phyloP scores from a whole-genome alignment of 2,797 vertebrate species.

The Hafferia zeledoni region DNA sequence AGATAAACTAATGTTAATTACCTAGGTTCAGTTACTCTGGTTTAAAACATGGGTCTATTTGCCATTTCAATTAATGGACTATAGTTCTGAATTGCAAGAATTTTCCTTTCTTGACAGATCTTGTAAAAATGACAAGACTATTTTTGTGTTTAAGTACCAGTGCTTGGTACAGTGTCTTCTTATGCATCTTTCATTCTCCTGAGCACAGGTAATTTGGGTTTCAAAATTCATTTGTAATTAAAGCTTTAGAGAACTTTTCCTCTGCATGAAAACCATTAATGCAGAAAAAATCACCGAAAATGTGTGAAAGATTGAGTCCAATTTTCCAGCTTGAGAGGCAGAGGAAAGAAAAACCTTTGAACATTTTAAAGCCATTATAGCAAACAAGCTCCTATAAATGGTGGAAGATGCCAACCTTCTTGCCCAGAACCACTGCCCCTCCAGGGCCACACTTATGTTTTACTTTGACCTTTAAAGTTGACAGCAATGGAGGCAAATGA shows the following conservation, averaged over 20 bases:
- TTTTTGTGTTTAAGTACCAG: background rate
- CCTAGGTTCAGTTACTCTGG: background rate
- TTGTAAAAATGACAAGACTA: background rate
- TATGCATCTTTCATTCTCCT: background rate
- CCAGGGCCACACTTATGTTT: background rate
- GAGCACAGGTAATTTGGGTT: background rate
- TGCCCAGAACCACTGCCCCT: background rate
- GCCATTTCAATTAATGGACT: background rate
- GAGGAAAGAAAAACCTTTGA: background rate
- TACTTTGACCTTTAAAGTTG: conserved; percentile 18
- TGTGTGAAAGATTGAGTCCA: background rate
- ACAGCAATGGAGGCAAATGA: background rate
- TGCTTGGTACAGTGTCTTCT: background rate
- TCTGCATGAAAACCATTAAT: background rate
- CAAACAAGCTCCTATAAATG: fast-evolving
- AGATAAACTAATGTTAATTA: background rate
- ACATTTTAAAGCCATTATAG: background rate
- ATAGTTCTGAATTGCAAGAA: background rate
- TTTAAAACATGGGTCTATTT: background rate
- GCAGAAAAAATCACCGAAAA: background rate
- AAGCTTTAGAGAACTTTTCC: background rate
- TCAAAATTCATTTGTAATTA: conserved; percentile 6
- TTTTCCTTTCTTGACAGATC: background rate
- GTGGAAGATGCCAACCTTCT: background rate
- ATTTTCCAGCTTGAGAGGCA: background rate